These are phyloP conservation scores for Meloidogyne floridensis DNA, from an alignment of 1,140 invertebrate genomes.

Conservation along the genomic window DNA sequence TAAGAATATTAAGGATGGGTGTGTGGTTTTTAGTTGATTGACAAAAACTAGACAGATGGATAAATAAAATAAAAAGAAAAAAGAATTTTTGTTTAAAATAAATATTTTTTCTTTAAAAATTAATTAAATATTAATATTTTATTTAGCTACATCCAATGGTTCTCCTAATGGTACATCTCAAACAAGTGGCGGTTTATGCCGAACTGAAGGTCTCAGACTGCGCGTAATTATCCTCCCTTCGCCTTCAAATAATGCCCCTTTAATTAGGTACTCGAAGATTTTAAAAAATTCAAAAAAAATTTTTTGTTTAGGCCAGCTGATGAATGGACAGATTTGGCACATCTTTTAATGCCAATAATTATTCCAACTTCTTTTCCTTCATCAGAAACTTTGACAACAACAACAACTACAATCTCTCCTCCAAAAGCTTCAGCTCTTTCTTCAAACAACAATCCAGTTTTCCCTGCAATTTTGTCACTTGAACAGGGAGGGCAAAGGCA, in stretches of 20 bases:
- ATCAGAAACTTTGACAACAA: neutral
- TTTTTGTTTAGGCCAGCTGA: constrained; percentile 10
- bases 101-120: constrained; percentile 6
- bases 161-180: constrained; percentile 11
- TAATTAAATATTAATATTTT: neutral
- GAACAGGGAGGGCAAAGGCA: constrained; percentile 21
- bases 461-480: constrained; percentile 24
- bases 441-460: constrained; percentile 7
- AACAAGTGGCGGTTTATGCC: constrained; percentile 26
- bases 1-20: too few relatives aligned
- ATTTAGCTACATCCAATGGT: constrained; percentile 28
- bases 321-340: constrained; percentile 27
- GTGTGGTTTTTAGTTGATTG: neutral
- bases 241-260: neutral
- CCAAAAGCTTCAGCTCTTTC: constrained; percentile 3
- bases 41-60: constrained; percentile 2
- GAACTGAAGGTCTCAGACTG: constrained; percentile 20
- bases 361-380: constrained; percentile 13
- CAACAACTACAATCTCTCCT: constrained; percentile 16
- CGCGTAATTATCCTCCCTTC: constrained; percentile 20
- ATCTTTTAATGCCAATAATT: constrained; percentile 6
- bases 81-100: neutral
- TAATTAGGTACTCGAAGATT: neutral
- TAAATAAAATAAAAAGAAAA: neutral
- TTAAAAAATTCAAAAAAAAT: neutral